Evolutionary conservation across 2,797 vertebrate genomes (phyloP), one percentile per base, ranked within the genome.

Genomic region (Otolemur crassicaudatus): DNA sequence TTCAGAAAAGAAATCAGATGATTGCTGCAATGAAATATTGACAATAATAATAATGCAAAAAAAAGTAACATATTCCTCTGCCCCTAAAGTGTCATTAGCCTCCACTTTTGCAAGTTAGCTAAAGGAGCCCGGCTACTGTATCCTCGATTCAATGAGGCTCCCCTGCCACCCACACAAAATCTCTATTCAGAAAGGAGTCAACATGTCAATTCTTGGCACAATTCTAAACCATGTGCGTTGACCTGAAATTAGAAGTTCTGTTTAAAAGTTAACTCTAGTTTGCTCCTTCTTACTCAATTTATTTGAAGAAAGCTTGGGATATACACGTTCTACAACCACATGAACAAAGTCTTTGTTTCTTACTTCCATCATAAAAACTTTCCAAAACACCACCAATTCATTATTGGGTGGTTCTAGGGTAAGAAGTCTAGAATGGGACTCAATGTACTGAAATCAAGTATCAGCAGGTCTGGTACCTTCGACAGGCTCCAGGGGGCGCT

Each of bases 111-210:
- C 22, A 20, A 14, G 27, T n/a, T 37, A 34, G 5, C 61, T 17
- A 25, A 1, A n/a, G 49, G 70, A 79, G 25, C 67, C 70, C 27
- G 2, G 31, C 40, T 49, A 3, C 23, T 46, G 27, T 61, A 43
- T 34, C 1, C 8, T 61, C 25, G 11, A 53, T 13, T 46, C 49
- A 25, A 0, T 29, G 16, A 49, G 13, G 43, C 14, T 10, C 60
- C 20, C 1, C 16, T 4, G 0, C 49, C 27, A 29, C 56, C 56
- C 37, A 2, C 58, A 56, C 3, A 40, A 56, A 1, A 3, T 40
- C 22, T 56, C 69, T 58, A 29, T 43, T 34, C 17, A 34, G 58
- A 56, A 9, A 31, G 1, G 46, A 75, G 23, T 7, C 14, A 43
- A 29, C 8, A 3, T 1, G 0, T 56, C 34, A 19, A 9, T 75